Percentiles rank a stretch among this genome's conserved stretches.
phyloP scores from a whole-genome alignment of 2,113 vertebrate genomes.

The Syrmaticus mikado region DNA sequence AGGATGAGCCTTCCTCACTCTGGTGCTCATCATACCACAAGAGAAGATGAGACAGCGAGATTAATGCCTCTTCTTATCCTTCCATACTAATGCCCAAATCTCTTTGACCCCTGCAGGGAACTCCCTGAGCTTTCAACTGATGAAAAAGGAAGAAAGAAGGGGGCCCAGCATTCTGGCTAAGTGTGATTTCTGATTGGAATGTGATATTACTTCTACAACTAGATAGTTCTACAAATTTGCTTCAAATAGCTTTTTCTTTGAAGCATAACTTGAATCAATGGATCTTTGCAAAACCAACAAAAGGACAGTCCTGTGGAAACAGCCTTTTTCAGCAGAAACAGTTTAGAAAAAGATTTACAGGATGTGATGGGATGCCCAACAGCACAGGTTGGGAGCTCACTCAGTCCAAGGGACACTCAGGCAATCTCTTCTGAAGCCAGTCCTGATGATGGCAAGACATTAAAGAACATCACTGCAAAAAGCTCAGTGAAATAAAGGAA shows the following conservation, averaged over 20 bases:
- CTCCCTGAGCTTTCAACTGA: not conserved
- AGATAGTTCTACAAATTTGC: not conserved
- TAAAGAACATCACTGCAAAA: not conserved
- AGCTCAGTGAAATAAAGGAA: not conserved
- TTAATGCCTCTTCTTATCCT: constrained; percentile 31
- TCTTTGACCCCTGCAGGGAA: not conserved
- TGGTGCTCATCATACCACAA: rapidly evolving
- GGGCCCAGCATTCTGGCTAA: not conserved
- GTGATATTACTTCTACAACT: not conserved
- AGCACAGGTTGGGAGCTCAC: rapidly evolving
- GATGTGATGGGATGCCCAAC: not conserved
- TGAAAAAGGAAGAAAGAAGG: not conserved
- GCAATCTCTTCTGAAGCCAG: not conserved
- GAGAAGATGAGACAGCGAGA: not conserved
- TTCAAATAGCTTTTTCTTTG: not conserved
- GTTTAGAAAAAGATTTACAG: not conserved
- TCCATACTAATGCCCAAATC: not conserved
- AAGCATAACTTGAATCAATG: not conserved
- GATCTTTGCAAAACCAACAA: not conserved
- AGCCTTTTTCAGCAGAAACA: not conserved
- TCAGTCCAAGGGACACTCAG: not conserved
- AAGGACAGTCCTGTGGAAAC: not conserved
- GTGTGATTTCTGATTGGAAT: not conserved
- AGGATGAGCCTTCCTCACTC: not conserved
- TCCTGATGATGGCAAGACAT: not conserved